Evolutionary conservation across 1,140 invertebrate genomes (phyloP), one percentile per base, ranked within the genome.

Genomic region (Drosophila truncata): DNA sequence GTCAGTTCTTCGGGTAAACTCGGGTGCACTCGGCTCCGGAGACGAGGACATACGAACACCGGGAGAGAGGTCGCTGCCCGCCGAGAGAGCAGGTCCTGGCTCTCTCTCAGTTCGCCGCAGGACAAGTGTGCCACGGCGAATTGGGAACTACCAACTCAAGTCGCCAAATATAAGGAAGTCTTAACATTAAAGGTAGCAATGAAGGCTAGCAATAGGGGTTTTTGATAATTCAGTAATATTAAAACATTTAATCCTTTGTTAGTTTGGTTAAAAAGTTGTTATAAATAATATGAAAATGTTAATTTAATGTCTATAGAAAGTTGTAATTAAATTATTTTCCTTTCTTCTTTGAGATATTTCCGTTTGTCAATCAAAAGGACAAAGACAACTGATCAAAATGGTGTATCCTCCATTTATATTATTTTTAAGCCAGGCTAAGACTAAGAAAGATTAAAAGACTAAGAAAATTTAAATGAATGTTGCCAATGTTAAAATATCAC

Each of bases 101-200:
- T 42, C 63, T 67, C 46, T 66, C 63, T n/a, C 63, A 63, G 58
- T 67, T 70, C 66, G 66, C 66, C 62, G 62, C 66, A 29, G 47
- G 47, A 25, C 66, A 70, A 54, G 16, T 72, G 52, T 57, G 52
- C 52, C 69, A 71, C 50, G 65, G 69, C 69, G 69, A 72, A 72
- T 71, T 72, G 33, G 44, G n/a, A 18, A 41, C 14, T 70, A 35
- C 35, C 42, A n/a, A 72, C 49, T 49, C 14, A 23, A 59, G 54
- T 41, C 41, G 50, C 8, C 14, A 20, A 14, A 18, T 25, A 18
- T 16, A 4, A n/a, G 6, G 3, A 62, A 47, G 16, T 20, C 5
- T 3, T 61, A 7, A 6, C 27, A 8, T 1, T 2, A 29, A 29
- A 29, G 27, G 27, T 1, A 16, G n/a, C 3, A 18, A 29, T 29